Evolutionary conservation across 2,113 vertebrate species (phyloP), one percentile per base, ranked within the genome.

Genomic region (Pardalotus punctatus): DNA sequence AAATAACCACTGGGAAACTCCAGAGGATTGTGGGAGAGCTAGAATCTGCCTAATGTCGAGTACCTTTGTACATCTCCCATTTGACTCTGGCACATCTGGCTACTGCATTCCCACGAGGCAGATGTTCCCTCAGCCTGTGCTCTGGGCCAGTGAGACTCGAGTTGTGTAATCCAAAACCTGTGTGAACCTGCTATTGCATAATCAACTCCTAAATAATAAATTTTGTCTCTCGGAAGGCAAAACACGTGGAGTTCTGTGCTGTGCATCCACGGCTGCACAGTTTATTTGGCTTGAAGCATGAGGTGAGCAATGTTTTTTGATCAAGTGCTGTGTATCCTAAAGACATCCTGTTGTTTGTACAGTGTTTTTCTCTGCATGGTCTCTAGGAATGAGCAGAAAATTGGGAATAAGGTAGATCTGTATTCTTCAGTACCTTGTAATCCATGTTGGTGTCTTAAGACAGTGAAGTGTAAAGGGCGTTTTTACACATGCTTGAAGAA

Each of bases 51-150:
- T 47, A 9, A 51, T 10, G 11, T 5, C 3, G 3, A 67, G 19
- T 43, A 12, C 27, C 25, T 65, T 20, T 80, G 25, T 35, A 21
- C 2, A 16, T 69, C 2, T 3, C 28, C 47, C 1, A 0, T 35
- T 38, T 53, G 69, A 27, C 18, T 60, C 1, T 4, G 51, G 50
- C 56, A 21, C 17, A 27, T 62, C 65, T 87, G 60, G 13, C n/a
- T 31, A 0, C 28, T 70, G 42, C 71, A 12, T 50, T 62, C 56
- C 50, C 60, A 9, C 1, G 3, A 62, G 61, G 47, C 0, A 10
- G 42, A 54, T 57, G 20, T 84, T 80, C 38, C 43, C 35, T 58
- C 80, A 64, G 73, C 60, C 81, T 45, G 9, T 53, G 45, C 21
- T 28, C 45, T 81, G 47, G 19, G 5, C 64, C 15, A 8, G n/a